A percentile compares a stretch with the other conserved stretches of the same genome.
Evolutionary conservation across 1,140 invertebrate genomes (phyloP).

Genomic region (Aphelinus atriplicis): DNA sequence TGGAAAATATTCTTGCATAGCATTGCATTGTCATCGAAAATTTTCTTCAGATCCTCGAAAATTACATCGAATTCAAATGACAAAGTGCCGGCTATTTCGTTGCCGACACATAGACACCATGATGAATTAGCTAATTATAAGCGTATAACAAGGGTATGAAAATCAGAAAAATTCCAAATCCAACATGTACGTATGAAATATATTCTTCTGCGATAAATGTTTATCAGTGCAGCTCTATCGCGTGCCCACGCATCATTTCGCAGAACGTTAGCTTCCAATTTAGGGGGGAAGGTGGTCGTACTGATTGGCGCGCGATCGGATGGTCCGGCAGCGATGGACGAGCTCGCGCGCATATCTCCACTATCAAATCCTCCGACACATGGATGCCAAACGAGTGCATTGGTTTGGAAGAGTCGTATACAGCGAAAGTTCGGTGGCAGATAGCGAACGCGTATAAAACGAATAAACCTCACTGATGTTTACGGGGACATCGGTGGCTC

Average conservation of each 20-base stretch:
- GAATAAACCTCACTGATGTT: constrained; percentile 15
- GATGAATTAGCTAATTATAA: too few relatives aligned
- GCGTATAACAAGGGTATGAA: too few relatives aligned
- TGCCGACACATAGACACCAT: too few relatives aligned
- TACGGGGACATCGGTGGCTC: constrained; percentile 9
- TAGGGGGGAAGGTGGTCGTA: neutral
- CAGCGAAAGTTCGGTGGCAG: neutral
- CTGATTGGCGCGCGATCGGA: constrained; percentile 23
- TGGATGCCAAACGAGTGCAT: neutral
- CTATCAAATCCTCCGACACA: constrained; percentile 13
- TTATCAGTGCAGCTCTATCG: constrained; percentile 4
- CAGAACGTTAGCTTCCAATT: constrained; percentile 22
- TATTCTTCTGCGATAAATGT: too few relatives aligned
- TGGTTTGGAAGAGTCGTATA: too few relatives aligned
- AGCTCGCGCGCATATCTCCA: constrained; percentile 1
- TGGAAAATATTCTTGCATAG: too few relatives aligned
- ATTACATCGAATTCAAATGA: too few relatives aligned
- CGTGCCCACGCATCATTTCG: constrained; percentile 9
- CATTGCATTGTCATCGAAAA: too few relatives aligned
- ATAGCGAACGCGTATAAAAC: constrained; percentile 16
- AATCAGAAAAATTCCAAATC: constrained; percentile 4
- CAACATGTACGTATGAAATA: too few relatives aligned
- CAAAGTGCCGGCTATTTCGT: too few relatives aligned
- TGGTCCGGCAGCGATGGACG: neutral
- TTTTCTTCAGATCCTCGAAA: too few relatives aligned